These are phyloP conservation scores for Drosophila burlai DNA, from an alignment of 1,140 invertebrate species.

Conservation along the genomic window DNA sequence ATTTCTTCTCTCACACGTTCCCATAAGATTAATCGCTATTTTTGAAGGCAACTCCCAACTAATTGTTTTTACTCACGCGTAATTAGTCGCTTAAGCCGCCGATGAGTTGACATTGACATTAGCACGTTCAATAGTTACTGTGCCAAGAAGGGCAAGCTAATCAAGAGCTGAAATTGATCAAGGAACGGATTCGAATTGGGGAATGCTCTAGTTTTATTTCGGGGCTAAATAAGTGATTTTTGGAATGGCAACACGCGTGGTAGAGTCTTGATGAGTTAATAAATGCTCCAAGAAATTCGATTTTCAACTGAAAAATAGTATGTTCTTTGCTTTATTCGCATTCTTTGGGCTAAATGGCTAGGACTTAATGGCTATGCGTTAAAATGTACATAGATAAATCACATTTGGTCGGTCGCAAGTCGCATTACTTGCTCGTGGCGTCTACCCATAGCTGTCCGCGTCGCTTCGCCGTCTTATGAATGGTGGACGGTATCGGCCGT, in stretches of 20 bases:
- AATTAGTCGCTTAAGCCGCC: conserved; percentile 14
- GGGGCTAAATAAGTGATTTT: neutral
- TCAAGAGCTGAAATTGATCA: conserved; percentile 1
- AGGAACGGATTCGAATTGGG: neutral
- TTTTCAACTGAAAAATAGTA: neutral
- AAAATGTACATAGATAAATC: conserved; percentile 23
- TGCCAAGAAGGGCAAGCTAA: conserved; percentile 20
- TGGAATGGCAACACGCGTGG: neutral
- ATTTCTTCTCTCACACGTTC: conserved; percentile 18
- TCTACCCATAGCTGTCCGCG: neutral
- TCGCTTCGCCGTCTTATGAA: conserved; percentile 36
- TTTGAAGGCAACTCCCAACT: conserved; percentile 27
- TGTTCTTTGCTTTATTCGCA: conserved; percentile 23
- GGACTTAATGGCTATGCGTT: conserved; percentile 10
- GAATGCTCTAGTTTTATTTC: conserved; percentile 6
- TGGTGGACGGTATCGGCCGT: conserved; percentile 49
- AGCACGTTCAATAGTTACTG: conserved; percentile 24
- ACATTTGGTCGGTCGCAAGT: conserved; percentile 39
- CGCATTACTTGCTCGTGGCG: neutral
- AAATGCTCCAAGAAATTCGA: neutral
- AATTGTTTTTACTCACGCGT: conserved; percentile 31
- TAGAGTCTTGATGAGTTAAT: neutral
- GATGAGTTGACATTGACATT: conserved; percentile 24
- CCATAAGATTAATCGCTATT: conserved; percentile 29
- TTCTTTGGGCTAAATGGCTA: conserved; percentile 31